Evolutionary conservation across 1,140 invertebrate species (phyloP), one percentile per base, ranked within the genome.

Genomic region (Brachionus asplanchnoidis): DNA sequence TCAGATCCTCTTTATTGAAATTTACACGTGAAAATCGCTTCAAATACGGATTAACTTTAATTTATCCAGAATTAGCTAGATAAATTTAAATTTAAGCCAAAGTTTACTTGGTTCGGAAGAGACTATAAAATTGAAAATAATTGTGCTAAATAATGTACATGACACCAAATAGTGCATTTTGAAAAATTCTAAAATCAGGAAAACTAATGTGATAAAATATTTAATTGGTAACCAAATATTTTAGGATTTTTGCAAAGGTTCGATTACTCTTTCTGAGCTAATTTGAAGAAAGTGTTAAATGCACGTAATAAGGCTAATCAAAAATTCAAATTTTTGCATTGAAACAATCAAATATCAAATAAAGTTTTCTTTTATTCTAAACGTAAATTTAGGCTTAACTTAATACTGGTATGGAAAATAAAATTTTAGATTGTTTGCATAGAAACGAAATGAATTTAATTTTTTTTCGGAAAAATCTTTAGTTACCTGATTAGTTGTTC

Each of bases 11-110:
- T 50, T 50, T 77, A 32, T 77, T n/a, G 12, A 77, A 77, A 77
- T 77, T 77, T 46, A 77, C 40, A 26, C 44, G 42, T 77, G 73
- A 77, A 77, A 12, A 77, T 50, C 42, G 17, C 50, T 77, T 77
- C 4, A 77, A 26, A 28, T 77, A 77, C 8, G 40, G 44, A 77
- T 77, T 77, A 23, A 14, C 73, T 77, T 50, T 11, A n/a, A 14
- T 26, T 26, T 11, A 50, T 36, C 23, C 9, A 26, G n/a, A 14
- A 42, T 42, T 42, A 42, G 14, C 7, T 75, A 17, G 28, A 32
- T 7, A 26, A n/a, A 3, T 44, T 42, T 42, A 1, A 42, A 44
- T n/a, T 75, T 44, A 6, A 75, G 20, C 14, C 50, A 23, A 28
- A 26, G 3, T 23, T 77, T 50, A 77, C 70, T 40, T 36, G 32